Base-by-base conservation (phyloP, 2,888 invertebrate genomes). In the Tenthredo notha region DNA sequence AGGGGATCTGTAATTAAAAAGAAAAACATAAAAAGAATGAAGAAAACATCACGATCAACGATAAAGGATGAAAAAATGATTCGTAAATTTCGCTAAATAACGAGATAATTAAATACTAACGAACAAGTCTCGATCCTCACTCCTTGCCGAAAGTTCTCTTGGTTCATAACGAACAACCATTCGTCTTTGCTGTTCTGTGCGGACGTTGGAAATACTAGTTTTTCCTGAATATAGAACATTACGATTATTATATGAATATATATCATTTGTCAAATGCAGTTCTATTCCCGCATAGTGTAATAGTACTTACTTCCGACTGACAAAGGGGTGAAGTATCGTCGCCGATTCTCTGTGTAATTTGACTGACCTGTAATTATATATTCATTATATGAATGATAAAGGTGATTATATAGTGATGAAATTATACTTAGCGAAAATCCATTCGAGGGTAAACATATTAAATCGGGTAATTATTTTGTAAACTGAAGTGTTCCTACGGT, bases 91-190 rank as follows among this genome's bases (percentile, higher is more conserved):
- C 0, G 43, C 15, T 2, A 40, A 10, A 74, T 21, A 47, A 18
- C 21, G 21, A 10, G 21, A 43, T 74, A 40, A 74, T 43, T 29
- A 15, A 74, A 43, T 74, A 80, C 96, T 95, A 93, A 97, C 97
- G 92, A 87, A 94, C 98, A 98, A 86, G 95, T 94, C 93, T 98
- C 97, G 0, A 97, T 95, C 72, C 96, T 94, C 72, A 97, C 95
- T 25, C 96, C 96, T 92, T 98, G 98, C 18, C 95, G 94, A 75
- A 95, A 95, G 1, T 95, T 93, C 0, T 95, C 95, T 29, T 95
- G 95, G 91, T 98, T 97, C 1, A 97, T 94, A 33, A 98, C 95
- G 83, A 94, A 95, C 88, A 95, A 94, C 96, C 96, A 97, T 86
- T 96, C 94, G 15, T 95, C 95, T n/a, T 95, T 94, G 86, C 94